Evolutionary conservation across 2,797 vertebrate species (phyloP).

Genomic region (Alca torda): DNA sequence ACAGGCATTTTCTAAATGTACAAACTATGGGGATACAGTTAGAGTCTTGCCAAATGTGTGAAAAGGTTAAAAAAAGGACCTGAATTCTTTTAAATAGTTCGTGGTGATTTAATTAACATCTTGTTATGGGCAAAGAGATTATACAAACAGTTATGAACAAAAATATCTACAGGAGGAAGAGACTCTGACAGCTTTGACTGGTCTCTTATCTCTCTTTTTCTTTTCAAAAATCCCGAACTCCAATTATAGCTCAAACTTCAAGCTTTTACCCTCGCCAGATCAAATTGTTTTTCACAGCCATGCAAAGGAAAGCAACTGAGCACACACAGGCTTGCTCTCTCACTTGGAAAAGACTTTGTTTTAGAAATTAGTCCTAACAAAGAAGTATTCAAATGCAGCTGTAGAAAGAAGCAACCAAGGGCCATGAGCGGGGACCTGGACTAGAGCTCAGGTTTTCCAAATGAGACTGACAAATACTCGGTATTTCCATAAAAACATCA

Average conservation of each 20-base stretch:
- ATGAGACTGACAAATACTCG: not conserved
- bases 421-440: not conserved
- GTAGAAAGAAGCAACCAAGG: not conserved
- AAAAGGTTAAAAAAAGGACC: not conserved
- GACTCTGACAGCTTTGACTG: conserved; percentile 44
- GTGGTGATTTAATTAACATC: conserved; percentile 52
- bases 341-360: not conserved
- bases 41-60: not conserved
- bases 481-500: not conserved
- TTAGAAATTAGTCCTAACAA: conserved; percentile 32
- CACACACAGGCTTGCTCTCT: not conserved
- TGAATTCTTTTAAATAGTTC: conserved; percentile 18
- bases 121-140: conserved; percentile 55
- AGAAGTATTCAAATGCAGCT: not conserved
- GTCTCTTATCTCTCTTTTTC: conserved; percentile 63
- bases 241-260: conserved; percentile 71
- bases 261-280: conserved; percentile 57
- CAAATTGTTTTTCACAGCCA: conserved; percentile 42
- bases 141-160: conserved; percentile 50
- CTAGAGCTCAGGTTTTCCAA: not conserved
- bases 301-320: conserved; percentile 13
- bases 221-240: conserved; percentile 70
- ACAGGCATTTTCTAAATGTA: not conserved
- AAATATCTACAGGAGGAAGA: conserved; percentile 55
- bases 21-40: not conserved